A percentile compares a stretch with the other conserved stretches of the same genome.
Evolutionary conservation across 2,113 vertebrate species (phyloP).

Genomic region (Arvicanthis niloticus): DNA sequence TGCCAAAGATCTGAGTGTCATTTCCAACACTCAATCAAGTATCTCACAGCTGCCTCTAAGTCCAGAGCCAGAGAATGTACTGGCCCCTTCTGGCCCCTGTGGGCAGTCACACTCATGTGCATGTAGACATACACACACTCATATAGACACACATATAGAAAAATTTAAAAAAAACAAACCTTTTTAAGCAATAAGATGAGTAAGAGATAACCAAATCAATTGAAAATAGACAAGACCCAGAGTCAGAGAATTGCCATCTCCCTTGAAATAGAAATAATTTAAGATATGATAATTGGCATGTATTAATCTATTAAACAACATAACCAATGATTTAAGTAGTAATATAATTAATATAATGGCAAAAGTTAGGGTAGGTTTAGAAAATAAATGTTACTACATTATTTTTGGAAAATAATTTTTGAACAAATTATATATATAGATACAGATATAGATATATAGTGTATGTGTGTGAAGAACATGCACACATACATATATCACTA

Average conservation of each 20-base stretch:
- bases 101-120: too few species aligned
- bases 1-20: neutral
- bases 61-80: too few species aligned
- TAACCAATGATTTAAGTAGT: neutral
- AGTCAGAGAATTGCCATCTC: neutral
- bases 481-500: neutral
- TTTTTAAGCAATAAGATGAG: neutral
- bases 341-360: neutral
- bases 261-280: neutral
- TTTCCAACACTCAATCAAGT: neutral
- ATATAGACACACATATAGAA: neutral
- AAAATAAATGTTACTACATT: conserved; percentile 12
- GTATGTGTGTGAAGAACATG: neutral
- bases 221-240: neutral
- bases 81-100: neutral
- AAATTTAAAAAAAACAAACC: neutral
- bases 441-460: too few species aligned
- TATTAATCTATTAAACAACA: neutral
- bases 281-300: neutral
- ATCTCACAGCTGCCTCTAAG: neutral
- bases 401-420: neutral
- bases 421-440: neutral
- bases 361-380: neutral
- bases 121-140: rapidly evolving
- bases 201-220: neutral